Evolutionary conservation across 2,888 invertebrate genomes (phyloP).

Genomic region (Eremobia ochroleuca): DNA sequence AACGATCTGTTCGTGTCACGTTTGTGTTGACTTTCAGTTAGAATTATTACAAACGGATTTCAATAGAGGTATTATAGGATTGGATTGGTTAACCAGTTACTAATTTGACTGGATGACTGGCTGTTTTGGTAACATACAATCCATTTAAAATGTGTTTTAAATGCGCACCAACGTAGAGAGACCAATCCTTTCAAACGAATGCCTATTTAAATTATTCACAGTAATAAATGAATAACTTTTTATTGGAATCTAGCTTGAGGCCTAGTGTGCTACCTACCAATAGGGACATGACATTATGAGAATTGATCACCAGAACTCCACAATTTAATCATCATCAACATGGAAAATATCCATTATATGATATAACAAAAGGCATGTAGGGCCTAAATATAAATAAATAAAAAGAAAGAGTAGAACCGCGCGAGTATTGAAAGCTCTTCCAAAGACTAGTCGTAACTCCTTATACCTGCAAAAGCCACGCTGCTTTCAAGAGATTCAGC

Average conservation of each 20-base stretch:
- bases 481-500: constrained; percentile 33
- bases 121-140: not conserved
- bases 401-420: constrained; percentile 11
- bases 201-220: not conserved
- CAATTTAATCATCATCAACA: not conserved
- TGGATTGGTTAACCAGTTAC: not conserved
- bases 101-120: not conserved
- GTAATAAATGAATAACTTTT: not conserved
- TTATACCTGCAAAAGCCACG: constrained; percentile 20
- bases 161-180: not conserved
- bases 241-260: not conserved
- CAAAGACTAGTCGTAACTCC: constrained; percentile 31
- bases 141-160: not conserved
- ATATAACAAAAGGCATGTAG: not conserved
- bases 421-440: constrained; percentile 32
- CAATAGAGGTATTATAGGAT: not conserved
- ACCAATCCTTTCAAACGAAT: too few species aligned
- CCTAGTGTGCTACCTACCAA: not conserved
- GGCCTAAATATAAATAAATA: not conserved
- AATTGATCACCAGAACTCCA: not conserved
- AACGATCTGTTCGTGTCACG: constrained; percentile 48
- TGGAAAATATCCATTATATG: not conserved
- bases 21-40: constrained; percentile 28
- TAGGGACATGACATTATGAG: not conserved
- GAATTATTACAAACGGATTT: constrained; percentile 28